A percentile compares a stretch with the other conserved stretches of the same genome.
Conservation (phyloP, 2,888 invertebrate genomes). For the Dioctria linearis region DNA sequence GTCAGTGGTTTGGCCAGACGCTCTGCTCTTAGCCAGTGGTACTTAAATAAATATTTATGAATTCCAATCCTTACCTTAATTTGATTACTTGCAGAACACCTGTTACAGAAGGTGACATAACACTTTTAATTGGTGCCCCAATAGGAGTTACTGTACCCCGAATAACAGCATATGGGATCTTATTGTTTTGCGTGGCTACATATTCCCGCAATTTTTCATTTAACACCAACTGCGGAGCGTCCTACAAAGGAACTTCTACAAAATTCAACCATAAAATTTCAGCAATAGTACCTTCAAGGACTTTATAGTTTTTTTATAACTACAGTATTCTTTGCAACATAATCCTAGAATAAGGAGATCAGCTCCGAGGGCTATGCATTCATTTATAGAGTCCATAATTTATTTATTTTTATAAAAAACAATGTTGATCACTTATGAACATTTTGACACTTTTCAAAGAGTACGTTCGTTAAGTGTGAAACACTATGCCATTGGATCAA, state of each 20-base stretch:
- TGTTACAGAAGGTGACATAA: slow-evolving; percentile 80
- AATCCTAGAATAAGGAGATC: slow-evolving; percentile 82
- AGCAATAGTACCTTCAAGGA: slow-evolving; percentile 77
- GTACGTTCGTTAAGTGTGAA: no score
- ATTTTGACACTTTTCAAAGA: no score
- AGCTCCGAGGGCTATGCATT: slow-evolving; percentile 81
- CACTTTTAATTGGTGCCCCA: slow-evolving; percentile 82
- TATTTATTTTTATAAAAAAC: neutral
- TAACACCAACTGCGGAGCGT: slow-evolving; percentile 80
- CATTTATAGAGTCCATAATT: slow-evolving; percentile 83
- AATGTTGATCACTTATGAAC: no score
- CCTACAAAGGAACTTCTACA: slow-evolving; percentile 69
- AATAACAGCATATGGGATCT: slow-evolving; percentile 82
- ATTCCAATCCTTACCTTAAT: slow-evolving; percentile 68
- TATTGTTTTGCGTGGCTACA: slow-evolving; percentile 77
- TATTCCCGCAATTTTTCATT: slow-evolving; percentile 77
- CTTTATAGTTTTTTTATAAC: slow-evolving; percentile 80
- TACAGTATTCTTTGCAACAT: slow-evolving; percentile 82
- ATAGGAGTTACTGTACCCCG: slow-evolving; percentile 83
- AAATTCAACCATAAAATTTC: slow-evolving; percentile 30
- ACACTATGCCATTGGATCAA: no score
- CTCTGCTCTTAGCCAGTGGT: no score
- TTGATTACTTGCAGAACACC: slow-evolving; percentile 87
- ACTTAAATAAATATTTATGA: no score
- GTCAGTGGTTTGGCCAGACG: no score